phyloP scores from a whole-genome alignment of 2,888 invertebrate species.

The Drosophila demipolita region DNA sequence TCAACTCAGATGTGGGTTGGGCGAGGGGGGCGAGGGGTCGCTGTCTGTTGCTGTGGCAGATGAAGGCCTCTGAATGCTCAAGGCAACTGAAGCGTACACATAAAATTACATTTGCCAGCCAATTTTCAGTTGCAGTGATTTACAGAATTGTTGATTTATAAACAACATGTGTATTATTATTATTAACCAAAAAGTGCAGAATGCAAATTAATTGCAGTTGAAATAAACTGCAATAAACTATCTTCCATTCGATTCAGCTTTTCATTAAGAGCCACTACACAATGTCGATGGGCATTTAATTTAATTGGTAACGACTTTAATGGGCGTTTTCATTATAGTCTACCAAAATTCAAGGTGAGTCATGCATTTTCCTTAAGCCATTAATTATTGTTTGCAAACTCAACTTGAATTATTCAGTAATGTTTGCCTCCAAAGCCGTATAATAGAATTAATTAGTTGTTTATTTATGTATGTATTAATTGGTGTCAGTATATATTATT shows the following conservation, averaged over 20 bases:
- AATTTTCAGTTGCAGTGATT: conserved; percentile 64
- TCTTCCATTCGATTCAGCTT: conserved; percentile 2
- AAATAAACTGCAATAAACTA: conserved; percentile 46
- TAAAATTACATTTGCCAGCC: conserved; percentile 71
- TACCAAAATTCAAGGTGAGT: background rate
- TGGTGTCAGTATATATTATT: background rate
- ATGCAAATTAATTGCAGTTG: conserved; percentile 59
- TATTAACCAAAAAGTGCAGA: conserved; percentile 62
- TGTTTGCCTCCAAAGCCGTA: background rate
- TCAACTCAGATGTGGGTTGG: background rate
- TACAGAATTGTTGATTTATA: conserved; percentile 75
- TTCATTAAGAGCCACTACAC: conserved; percentile 12
- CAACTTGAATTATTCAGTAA: background rate
- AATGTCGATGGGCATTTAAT: conserved; percentile 43
- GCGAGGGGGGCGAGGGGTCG: background rate
- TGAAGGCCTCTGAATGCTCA: conserved; percentile 63
- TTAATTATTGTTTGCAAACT: conserved; percentile 17
- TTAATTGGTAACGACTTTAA: conserved; percentile 47
- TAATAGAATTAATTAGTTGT: background rate
- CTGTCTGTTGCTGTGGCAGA: background rate
- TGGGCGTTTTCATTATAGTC: background rate
- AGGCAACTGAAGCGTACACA: conserved; percentile 73
- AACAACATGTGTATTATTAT: conserved; percentile 77
- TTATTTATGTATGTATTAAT: background rate
- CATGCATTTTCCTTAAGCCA: conserved; percentile 16